phyloP scores from a whole-genome alignment of 2,888 invertebrate genomes.

The Tetragonisca angustula region DNA sequence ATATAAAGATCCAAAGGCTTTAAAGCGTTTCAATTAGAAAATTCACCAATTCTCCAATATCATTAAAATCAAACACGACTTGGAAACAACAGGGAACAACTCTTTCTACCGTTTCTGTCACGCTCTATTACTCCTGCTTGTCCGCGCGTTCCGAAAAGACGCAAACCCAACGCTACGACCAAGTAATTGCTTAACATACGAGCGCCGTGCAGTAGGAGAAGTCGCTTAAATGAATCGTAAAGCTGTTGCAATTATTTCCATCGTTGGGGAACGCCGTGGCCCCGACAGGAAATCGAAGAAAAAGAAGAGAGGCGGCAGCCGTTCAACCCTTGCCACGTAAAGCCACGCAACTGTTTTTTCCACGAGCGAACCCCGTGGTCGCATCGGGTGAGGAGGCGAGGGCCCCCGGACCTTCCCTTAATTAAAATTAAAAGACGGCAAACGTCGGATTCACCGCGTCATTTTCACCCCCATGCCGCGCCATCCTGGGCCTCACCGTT shows the following conservation, averaged over 20 bases:
- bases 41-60: background rate
- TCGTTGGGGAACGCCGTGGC: slow-evolving; percentile 9
- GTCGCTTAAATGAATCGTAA: slow-evolving; percentile 19
- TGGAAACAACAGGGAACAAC: background rate
- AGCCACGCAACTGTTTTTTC: slow-evolving; percentile 69
- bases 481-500: slow-evolving; percentile 48
- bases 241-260: slow-evolving; percentile 29
- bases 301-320: slow-evolving; percentile 24
- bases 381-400: slow-evolving; percentile 29
- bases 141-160: background rate
- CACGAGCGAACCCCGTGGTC: slow-evolving; percentile 27
- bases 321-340: slow-evolving; percentile 60
- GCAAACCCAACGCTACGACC: background rate
- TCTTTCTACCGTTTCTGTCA: too few species aligned
- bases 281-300: slow-evolving; percentile 35
- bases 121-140: background rate
- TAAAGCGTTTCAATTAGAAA: background rate
- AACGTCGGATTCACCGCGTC: slow-evolving; percentile 76
- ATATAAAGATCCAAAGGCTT: too few species aligned
- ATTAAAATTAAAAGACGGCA: slow-evolving; percentile 83
- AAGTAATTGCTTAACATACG: background rate
- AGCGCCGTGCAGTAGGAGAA: too few species aligned
- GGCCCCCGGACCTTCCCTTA: slow-evolving; percentile 77
- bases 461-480: slow-evolving; percentile 70
- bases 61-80: background rate